Evolutionary conservation across 1,140 invertebrate genomes (phyloP), one percentile per base, ranked within the genome.

Genomic region (Drosophila sechellia): DNA sequence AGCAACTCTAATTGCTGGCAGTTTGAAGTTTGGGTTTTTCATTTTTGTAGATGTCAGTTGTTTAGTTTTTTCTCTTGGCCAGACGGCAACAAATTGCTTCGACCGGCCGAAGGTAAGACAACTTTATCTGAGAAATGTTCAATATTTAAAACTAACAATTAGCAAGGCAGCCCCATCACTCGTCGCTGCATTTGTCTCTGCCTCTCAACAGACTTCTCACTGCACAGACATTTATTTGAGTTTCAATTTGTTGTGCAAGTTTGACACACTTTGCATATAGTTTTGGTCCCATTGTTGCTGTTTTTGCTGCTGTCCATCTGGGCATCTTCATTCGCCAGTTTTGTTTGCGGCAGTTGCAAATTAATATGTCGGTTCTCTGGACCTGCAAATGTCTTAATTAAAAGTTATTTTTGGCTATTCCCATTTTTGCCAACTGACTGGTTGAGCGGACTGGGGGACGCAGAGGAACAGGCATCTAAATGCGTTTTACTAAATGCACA

Each of bases 361-460:
- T 87, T 87, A 85, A 85, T 87, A 87, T 85, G 83, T 87, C 74
- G 57, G 60, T 53, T 59, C 74, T 81, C 69, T 84, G 74, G 81
- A 66, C 74, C 83, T 75, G 74, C 74, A 87, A 85, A 75, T 87
- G 83, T 85, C 81, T 81, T 87, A 85, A 85, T 87, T 85, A 87
- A 85, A 85, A 85, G 74, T 85, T 85, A 71, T 87, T 75, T 78
- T 86, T 53, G 77, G 58, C 59, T 53, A 80, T 58, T 64, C 34
- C 34, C 25, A 52, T 35, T 43, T 59, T 72, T 63, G 13, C 12
- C 37, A 13, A 13, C 13, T 13, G 27, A 27, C 12, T 11, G 27
- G 49, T 17, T 25, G 48, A 10, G 12, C 4, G 37, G 12, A 2
- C 17, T 2, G 27, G 31, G 1, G 31, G 1, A 31, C 3, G 13